Base-by-base conservation (phyloP, 2,888 invertebrate genomes). In the Ephialtes manifestator region DNA sequence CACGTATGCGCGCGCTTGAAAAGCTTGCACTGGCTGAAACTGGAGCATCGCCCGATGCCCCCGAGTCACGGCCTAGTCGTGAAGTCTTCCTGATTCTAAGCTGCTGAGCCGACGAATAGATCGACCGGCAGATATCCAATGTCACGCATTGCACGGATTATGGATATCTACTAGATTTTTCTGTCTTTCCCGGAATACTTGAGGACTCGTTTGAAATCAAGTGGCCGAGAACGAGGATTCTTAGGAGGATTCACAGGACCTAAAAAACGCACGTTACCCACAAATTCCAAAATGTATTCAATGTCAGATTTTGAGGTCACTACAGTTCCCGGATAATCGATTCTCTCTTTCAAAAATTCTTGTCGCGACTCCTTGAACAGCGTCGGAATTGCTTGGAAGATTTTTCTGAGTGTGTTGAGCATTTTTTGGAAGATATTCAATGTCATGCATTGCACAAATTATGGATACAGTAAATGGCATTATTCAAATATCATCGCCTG, bases 161-260 rank as follows among this genome's bases (percentile, higher is more conserved):
- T n/a, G 60, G 46, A 48, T n/a, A 74, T 90, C 95, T 95, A 97
- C 97, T 97, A 97, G 92, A 97, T 97, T 95, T 97, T 97, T 79
- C 97, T 97, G 86, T 96, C 96, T 89, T 95, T 95, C 88, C 96
- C 96, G 15, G 96, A 95, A 91, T 96, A 95, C 81, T 96, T 96
- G 87, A 97, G 95, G 81, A 96, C 96, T 88, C 96, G 95, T 93
- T 96, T 96, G 87, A 95, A 94, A 94, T 96, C 96, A 75, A 94
- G 94, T 86, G 96, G 96, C 90, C 96, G 95, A 85, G 96, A 96
- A 79, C 96, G 96, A 93, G 96, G 96, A 93, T 95, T 96, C 75
- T 95, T 95, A 77, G 95, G 90, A 2, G 89, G 65, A n/a, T 67
- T 70, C 4, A 58, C 13, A 31, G 65, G 15, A 15, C 65, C 24